Conservation (phyloP, 2,888 invertebrate genomes). For the Prenolepis imparis region DNA sequence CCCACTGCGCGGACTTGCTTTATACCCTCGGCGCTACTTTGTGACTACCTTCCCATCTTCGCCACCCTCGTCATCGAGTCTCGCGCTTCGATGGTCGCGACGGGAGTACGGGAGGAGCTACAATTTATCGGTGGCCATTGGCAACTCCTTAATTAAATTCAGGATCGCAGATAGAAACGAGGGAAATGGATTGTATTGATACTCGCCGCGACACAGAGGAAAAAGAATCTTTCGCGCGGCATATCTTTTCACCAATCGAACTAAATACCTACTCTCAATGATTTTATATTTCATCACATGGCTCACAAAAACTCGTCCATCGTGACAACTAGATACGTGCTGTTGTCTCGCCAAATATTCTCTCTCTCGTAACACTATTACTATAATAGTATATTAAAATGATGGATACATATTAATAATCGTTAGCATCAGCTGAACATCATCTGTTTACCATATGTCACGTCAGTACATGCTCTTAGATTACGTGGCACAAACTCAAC, state of each 20-base stretch:
- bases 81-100: slow-evolving; percentile 40
- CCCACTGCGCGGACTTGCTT: slow-evolving; percentile 57
- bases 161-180: slow-evolving; percentile 50
- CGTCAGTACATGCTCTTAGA: neutral
- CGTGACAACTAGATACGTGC: slow-evolving; percentile 18
- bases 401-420: slow-evolving; percentile 44
- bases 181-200: slow-evolving; percentile 57
- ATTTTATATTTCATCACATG: slow-evolving; percentile 3
- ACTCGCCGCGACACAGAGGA: slow-evolving; percentile 30
- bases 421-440: slow-evolving; percentile 39
- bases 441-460: slow-evolving; percentile 62
- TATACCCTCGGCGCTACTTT: slow-evolving; percentile 49
- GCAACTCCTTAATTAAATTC: slow-evolving; percentile 64
- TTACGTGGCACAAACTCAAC: slow-evolving; percentile 36
- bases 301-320: neutral
- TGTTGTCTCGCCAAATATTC: neutral
- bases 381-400: slow-evolving; percentile 23
- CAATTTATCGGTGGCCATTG: slow-evolving; percentile 64
- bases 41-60: slow-evolving; percentile 73
- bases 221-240: slow-evolving; percentile 29
- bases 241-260: neutral
- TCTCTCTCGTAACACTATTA: neutral
- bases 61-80: slow-evolving; percentile 40
- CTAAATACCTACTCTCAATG: neutral
- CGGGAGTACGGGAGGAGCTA: slow-evolving; percentile 33